These are phyloP conservation scores for Dryomyza anilis DNA, from an alignment of 2,888 invertebrate genomes.

Conservation along the genomic window DNA sequence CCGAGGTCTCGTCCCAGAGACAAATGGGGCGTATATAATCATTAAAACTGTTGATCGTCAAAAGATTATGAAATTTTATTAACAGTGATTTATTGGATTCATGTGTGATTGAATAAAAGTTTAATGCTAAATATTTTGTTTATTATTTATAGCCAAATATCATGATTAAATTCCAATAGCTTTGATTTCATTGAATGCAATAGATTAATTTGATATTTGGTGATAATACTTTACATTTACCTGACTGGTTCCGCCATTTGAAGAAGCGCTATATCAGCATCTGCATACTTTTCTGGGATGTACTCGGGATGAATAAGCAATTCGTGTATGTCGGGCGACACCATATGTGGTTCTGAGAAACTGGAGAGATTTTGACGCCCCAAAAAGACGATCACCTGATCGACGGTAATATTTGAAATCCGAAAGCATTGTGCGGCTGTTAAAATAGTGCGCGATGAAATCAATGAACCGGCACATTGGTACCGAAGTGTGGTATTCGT, in stretches of 20 bases:
- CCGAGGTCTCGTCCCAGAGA: constrained; percentile 50
- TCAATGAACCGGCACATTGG: constrained; percentile 53
- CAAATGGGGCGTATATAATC: constrained; percentile 52
- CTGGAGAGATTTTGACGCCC: constrained; percentile 58
- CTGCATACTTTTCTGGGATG: constrained; percentile 46
- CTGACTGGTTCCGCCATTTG: constrained; percentile 52
- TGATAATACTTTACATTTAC: constrained; percentile 44
- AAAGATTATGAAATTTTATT: neutral
- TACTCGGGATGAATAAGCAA: constrained; percentile 61
- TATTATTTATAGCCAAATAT: no score
- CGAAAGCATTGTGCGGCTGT: constrained; percentile 62
- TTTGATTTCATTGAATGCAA: no score
- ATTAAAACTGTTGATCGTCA: no score
- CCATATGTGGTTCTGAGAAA: constrained; percentile 39
- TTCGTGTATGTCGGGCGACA: constrained; percentile 37
- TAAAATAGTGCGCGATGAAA: constrained; percentile 50
- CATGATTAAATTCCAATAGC: no score
- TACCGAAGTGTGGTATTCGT: constrained; percentile 50
- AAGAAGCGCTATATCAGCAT: constrained; percentile 64
- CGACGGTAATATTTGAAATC: constrained; percentile 36
- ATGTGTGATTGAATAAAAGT: no score
- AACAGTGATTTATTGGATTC: neutral
- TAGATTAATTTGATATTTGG: no score
- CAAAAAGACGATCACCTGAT: constrained; percentile 51
- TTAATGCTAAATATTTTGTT: neutral